Evolutionary conservation across 2,888 invertebrate species (phyloP).

Genomic region (Axea sp.): DNA sequence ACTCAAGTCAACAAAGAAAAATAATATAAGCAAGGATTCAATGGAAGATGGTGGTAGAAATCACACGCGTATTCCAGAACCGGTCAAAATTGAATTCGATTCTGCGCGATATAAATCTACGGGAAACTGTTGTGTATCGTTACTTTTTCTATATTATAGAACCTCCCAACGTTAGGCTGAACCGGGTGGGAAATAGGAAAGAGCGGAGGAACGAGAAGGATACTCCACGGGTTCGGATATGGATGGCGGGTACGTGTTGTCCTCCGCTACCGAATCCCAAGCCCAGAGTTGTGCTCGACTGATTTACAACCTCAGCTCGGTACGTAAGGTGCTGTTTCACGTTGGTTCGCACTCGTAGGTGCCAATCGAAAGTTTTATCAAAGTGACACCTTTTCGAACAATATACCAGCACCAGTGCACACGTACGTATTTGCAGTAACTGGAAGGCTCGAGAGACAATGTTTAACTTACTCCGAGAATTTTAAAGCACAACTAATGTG

Average conservation of each 20-base stretch:
- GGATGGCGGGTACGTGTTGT: constrained; percentile 76
- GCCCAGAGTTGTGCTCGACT: constrained; percentile 69
- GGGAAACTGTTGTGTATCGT: constrained; percentile 67
- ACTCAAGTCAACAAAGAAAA: constrained; percentile 21
- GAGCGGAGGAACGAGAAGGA: constrained; percentile 18
- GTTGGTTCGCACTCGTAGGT: constrained; percentile 67
- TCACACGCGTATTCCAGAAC: constrained; percentile 42
- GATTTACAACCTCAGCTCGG: constrained; percentile 71
- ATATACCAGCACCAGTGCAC: constrained; percentile 19
- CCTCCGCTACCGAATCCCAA: constrained; percentile 69
- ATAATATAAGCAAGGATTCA: constrained; percentile 1
- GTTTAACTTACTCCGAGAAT: constrained; percentile 49
- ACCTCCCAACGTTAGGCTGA: no score
- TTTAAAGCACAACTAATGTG: constrained; percentile 1
- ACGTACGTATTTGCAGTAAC: constrained; percentile 1
- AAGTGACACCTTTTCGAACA: constrained; percentile 66
- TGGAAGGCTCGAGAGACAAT: constrained; percentile 6
- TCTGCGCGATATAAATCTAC: constrained; percentile 70
- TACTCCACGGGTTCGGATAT: constrained; percentile 69
- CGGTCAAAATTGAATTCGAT: constrained; percentile 71
- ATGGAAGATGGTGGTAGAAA: constrained; percentile 7
- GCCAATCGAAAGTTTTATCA: constrained; percentile 74
- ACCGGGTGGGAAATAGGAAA: no score
- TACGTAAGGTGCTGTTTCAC: constrained; percentile 66
- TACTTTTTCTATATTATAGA: no score